Conservation (phyloP, 53 echinoderm and acorn worm genomes). For the Echinometra lucunter region DNA sequence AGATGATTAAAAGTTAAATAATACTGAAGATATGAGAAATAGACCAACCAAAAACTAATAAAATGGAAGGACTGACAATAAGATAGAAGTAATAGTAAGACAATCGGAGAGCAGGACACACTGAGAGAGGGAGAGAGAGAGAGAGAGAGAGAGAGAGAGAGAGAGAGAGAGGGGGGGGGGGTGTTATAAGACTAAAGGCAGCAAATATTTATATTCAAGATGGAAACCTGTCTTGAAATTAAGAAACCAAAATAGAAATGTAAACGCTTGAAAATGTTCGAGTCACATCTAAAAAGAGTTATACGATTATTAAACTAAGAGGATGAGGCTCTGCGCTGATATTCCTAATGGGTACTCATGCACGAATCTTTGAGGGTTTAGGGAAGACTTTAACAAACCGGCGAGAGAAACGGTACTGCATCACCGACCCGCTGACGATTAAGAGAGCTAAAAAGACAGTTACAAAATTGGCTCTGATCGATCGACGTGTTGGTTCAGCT, state of each 20-base stretch:
- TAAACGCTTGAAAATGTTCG: neutral
- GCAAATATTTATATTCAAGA: conserved; percentile 3
- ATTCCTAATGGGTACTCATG: conserved; percentile 44
- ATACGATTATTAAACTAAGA: conserved; percentile 37
- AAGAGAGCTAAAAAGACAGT: conserved; percentile 75
- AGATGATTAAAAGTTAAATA: neutral
- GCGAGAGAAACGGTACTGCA: conserved; percentile 41
- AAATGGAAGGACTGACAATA: too few relatives aligned
- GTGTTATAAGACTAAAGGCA: neutral
- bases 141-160: neutral
- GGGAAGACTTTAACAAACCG: conserved; percentile 41
- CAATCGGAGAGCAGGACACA: neutral
- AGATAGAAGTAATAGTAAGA: neutral
- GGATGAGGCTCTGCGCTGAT: neutral
- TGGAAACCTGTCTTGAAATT: neutral
- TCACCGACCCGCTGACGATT: conserved; percentile 41
- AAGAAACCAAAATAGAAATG: conserved; percentile 10
- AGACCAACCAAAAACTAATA: too few relatives aligned
- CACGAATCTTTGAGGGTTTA: conserved; percentile 39
- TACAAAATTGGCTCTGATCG: conserved; percentile 81
- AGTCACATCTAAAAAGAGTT: conserved; percentile 54
- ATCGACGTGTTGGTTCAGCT: conserved; percentile 84
- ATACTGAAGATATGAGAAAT: neutral
- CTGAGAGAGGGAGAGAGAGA: neutral
- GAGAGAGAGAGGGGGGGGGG: neutral